Conservation (phyloP, 2,797 vertebrate species). For the Echiichthys vipera region DNA sequence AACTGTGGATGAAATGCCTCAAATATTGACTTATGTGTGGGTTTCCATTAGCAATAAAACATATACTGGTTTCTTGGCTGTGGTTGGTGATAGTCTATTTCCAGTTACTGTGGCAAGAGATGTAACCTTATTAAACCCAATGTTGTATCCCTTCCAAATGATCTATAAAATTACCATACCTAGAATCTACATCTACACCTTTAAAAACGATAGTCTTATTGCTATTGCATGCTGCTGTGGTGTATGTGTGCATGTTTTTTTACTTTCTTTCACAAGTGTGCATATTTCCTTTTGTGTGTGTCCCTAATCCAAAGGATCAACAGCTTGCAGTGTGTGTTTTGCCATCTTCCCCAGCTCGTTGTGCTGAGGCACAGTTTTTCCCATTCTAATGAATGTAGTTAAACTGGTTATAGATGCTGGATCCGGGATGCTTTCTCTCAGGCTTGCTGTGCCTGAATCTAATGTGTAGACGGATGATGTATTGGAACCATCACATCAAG, state of each 20-base stretch:
- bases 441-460: constrained; percentile 69
- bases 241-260: not conserved
- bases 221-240: constrained; percentile 9
- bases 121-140: constrained; percentile 49
- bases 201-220: constrained; percentile 31
- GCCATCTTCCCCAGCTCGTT: constrained; percentile 42
- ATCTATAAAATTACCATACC: constrained; percentile 56
- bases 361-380: constrained; percentile 62
- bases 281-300: constrained; percentile 7
- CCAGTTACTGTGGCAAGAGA: constrained; percentile 26
- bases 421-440: constrained; percentile 60
- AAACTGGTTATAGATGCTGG: constrained; percentile 67
- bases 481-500: constrained; percentile 75
- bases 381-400: constrained; percentile 73
- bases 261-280: constrained; percentile 7
- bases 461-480: constrained; percentile 77
- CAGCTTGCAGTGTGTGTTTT: constrained; percentile 49
- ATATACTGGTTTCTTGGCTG: constrained; percentile 22
- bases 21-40: constrained; percentile 31
- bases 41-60: constrained; percentile 35
- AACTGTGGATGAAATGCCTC: constrained; percentile 8
- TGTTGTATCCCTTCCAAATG: constrained; percentile 41
- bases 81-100: constrained; percentile 34
- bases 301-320: constrained; percentile 33
- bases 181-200: constrained; percentile 48